A percentile compares a stretch with the other conserved stretches of the same genome.
phyloP scores from a whole-genome alignment of 2,888 invertebrate species.

The Eucera pruinosa region DNA sequence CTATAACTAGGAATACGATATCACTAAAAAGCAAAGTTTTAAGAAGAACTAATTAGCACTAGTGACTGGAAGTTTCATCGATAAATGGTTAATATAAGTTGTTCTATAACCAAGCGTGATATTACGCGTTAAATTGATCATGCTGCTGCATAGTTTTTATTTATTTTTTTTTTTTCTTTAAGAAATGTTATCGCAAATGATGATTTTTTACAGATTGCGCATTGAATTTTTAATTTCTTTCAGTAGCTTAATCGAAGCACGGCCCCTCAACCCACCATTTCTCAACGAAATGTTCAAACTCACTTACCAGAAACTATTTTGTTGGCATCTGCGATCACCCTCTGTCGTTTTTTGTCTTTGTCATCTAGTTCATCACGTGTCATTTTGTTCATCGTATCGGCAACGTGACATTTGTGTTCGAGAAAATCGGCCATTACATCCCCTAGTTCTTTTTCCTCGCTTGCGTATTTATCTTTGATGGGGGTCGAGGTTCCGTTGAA shows the following conservation, averaged over 20 bases:
- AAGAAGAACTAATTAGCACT: slow-evolving; percentile 42
- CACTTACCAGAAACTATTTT: slow-evolving; percentile 83
- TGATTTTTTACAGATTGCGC: slow-evolving; percentile 16
- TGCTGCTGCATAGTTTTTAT: slow-evolving; percentile 61
- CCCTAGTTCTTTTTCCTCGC: slow-evolving; percentile 83
- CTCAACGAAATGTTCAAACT: slow-evolving; percentile 36
- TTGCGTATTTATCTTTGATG: slow-evolving; percentile 83
- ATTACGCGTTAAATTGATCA: slow-evolving; percentile 64
- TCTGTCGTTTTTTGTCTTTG: slow-evolving; percentile 81
- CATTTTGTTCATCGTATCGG: slow-evolving; percentile 81
- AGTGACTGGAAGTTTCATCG: slow-evolving; percentile 36
- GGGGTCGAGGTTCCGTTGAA: slow-evolving; percentile 84
- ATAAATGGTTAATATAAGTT: slow-evolving; percentile 65
- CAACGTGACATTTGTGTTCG: slow-evolving; percentile 79
- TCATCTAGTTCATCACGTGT: slow-evolving; percentile 79
- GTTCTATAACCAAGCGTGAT: slow-evolving; percentile 63
- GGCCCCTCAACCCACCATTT: slow-evolving; percentile 81
- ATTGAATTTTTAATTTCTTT: not conserved
- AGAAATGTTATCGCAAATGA: slow-evolving; percentile 21
- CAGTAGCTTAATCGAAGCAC: slow-evolving; percentile 77
- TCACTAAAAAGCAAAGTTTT: slow-evolving; percentile 50
- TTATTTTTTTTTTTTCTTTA: not conserved
- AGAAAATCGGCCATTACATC: slow-evolving; percentile 83
- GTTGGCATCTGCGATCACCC: slow-evolving; percentile 82
- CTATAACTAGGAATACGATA: slow-evolving; percentile 68